Evolutionary conservation across 2,113 vertebrate genomes (phyloP).

Genomic region (Bos indicus): DNA sequence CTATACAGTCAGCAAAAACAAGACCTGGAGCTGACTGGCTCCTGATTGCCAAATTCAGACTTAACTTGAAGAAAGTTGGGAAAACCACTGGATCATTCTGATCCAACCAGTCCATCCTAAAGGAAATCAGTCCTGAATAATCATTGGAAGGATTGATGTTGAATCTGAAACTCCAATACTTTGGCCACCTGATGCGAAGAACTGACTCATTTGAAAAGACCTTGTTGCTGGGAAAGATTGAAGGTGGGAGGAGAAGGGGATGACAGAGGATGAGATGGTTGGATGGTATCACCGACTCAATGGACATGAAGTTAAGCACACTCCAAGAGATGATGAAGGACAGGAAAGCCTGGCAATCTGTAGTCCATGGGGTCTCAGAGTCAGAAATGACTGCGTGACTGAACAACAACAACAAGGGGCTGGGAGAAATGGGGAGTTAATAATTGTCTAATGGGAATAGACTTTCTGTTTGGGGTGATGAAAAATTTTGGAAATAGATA

Average conservation of each 20-base stretch:
- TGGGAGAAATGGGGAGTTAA: background rate
- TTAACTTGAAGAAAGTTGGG: background rate
- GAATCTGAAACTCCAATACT: background rate
- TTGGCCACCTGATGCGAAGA: background rate
- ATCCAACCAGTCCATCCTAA: background rate
- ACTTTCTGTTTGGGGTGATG: background rate
- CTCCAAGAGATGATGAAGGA: background rate
- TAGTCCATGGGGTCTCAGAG: background rate
- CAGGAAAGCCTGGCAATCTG: background rate
- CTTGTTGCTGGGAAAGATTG: background rate
- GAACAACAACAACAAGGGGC: background rate
- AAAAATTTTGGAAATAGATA: background rate
- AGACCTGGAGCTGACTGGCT: background rate
- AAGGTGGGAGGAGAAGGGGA: background rate
- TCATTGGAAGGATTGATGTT: background rate
- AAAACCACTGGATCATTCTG: background rate
- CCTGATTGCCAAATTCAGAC: background rate
- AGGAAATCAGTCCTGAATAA: background rate
- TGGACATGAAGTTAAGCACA: background rate
- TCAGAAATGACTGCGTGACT: background rate
- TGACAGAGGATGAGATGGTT: background rate
- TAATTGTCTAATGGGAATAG: background rate
- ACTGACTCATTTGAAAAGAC: background rate
- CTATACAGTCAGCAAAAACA: background rate
- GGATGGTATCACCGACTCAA: background rate